Percentiles rank a stretch among this genome's conserved stretches.
Evolutionary conservation across 2,797 vertebrate genomes (phyloP).

Genomic region (Aratinga solstitialis): DNA sequence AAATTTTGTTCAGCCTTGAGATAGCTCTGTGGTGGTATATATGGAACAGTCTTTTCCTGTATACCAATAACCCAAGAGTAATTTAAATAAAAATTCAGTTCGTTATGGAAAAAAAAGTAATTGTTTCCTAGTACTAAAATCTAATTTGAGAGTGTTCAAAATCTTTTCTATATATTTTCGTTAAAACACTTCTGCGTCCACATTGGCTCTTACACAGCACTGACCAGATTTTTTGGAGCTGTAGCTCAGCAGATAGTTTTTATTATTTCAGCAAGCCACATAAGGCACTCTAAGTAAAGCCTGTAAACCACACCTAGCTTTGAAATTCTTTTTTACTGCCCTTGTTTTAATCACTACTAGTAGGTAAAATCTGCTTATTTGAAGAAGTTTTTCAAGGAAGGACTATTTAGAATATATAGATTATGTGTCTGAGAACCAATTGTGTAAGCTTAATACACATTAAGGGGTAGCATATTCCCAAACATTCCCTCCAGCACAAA

Average conservation of each 20-base stretch:
- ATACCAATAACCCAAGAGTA: background rate
- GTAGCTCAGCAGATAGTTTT: constrained; percentile 26
- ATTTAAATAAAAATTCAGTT: background rate
- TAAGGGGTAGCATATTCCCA: constrained; percentile 8
- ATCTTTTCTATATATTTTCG: background rate
- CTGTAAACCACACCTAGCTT: background rate
- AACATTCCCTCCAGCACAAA: background rate
- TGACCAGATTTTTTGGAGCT: background rate
- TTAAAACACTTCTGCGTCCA: background rate
- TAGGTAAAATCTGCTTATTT: constrained; percentile 29
- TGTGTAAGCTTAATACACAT: background rate
- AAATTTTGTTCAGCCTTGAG: background rate
- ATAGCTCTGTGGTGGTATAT: background rate
- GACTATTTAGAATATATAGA: background rate
- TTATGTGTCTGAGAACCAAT: background rate
- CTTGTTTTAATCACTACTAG: constrained; percentile 30
- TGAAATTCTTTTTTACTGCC: constrained; percentile 11
- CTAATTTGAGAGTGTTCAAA: background rate
- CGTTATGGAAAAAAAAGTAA: background rate
- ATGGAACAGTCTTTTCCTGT: background rate
- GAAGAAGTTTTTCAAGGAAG: constrained; percentile 12
- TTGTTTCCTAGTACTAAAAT: background rate
- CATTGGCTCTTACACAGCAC: background rate
- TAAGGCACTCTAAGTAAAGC: background rate
- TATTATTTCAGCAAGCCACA: constrained; percentile 33